These are phyloP conservation scores for Sebastes baramenuke DNA, from an alignment of 2,797 vertebrate genomes.

Conservation along the genomic window DNA sequence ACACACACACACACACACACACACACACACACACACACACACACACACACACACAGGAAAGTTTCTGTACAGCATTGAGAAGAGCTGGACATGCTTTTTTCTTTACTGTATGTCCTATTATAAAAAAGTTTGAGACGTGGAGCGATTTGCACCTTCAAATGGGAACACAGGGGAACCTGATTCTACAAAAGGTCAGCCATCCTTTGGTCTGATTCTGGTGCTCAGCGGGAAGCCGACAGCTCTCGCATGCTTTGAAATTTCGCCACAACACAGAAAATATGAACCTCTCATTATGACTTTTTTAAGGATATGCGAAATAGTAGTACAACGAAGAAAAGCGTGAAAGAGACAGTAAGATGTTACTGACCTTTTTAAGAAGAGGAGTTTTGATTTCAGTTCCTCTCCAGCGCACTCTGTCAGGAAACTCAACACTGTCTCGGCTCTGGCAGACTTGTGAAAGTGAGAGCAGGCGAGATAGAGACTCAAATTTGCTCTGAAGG, in stretches of 20 bases:
- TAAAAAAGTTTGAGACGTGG: slow-evolving; percentile 8
- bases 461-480: slow-evolving; percentile 72
- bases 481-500: slow-evolving; percentile 83
- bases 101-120: neutral
- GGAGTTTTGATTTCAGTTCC: slow-evolving; percentile 79
- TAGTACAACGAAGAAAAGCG: neutral
- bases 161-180: slow-evolving; percentile 14
- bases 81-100: neutral
- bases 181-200: slow-evolving; percentile 56
- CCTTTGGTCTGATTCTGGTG: slow-evolving; percentile 41
- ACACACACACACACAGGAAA: slow-evolving; percentile 10
- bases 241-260: slow-evolving; percentile 28
- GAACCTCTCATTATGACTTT: slow-evolving; percentile 45
- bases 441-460: slow-evolving; percentile 80
- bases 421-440: slow-evolving; percentile 76
- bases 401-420: slow-evolving; percentile 71
- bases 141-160: slow-evolving; percentile 24
- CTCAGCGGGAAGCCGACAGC: slow-evolving; percentile 29
- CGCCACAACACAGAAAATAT: slow-evolving; percentile 39
- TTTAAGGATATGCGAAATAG: slow-evolving; percentile 18
- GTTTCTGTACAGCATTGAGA: slow-evolving; percentile 31
- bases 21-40: slow-evolving; percentile 6
- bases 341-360: slow-evolving; percentile 55
- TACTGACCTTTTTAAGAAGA: slow-evolving; percentile 84
- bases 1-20: slow-evolving; percentile 8